Conservation (phyloP, 2,113 vertebrate species). For the Cavia aperea region DNA sequence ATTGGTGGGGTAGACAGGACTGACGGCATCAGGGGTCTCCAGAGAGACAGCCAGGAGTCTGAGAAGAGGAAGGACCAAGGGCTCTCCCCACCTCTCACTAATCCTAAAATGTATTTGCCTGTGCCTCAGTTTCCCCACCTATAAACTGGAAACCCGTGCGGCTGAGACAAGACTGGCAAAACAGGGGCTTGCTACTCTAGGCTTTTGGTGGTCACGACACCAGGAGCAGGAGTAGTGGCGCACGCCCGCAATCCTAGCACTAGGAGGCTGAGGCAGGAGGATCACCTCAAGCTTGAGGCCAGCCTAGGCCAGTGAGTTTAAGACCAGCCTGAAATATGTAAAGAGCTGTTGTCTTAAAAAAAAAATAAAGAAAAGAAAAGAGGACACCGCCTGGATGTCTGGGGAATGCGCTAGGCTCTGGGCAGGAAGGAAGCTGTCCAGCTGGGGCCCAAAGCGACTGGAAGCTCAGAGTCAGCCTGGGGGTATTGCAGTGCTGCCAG, state of each 20-base stretch:
- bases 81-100: background rate
- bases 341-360: background rate
- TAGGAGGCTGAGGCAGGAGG: background rate
- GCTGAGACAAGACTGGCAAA: background rate
- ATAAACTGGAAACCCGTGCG: background rate
- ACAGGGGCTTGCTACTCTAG: rapidly evolving
- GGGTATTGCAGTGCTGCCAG: conserved; percentile 58
- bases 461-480: conserved; percentile 16
- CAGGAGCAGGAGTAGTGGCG: background rate
- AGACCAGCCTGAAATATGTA: background rate
- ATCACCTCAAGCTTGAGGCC: background rate
- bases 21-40: background rate
- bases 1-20: background rate
- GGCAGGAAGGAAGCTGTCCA: background rate
- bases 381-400: conserved; percentile 69
- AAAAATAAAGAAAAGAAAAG: background rate
- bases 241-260: background rate
- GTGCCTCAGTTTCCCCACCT: background rate
- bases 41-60: background rate
- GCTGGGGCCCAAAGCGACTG: background rate
- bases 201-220: conserved; percentile 62
- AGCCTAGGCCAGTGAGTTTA: background rate
- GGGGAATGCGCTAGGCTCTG: conserved; percentile 30
- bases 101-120: background rate
- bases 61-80: background rate